phyloP scores from a whole-genome alignment of 2,797 vertebrate genomes.

The Danio choprae region DNA sequence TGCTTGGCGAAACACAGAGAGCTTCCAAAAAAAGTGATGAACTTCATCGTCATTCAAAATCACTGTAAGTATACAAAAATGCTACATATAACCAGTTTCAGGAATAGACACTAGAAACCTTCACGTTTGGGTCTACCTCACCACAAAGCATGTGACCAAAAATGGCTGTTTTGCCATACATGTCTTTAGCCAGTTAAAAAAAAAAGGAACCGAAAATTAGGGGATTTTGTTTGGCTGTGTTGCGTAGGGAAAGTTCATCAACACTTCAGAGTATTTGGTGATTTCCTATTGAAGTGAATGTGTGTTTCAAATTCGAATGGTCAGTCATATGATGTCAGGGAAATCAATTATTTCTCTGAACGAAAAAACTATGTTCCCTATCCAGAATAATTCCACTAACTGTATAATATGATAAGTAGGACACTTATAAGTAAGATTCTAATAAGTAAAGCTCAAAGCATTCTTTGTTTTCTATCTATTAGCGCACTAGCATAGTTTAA shows the following conservation, averaged over 20 bases:
- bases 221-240: slow-evolving; percentile 57
- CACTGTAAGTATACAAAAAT: slow-evolving; percentile 68
- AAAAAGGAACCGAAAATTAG: slow-evolving; percentile 57
- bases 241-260: slow-evolving; percentile 58
- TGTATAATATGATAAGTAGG: neutral
- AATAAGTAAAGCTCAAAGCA: neutral
- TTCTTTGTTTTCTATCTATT: no score
- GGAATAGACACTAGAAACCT: neutral
- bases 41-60: slow-evolving; percentile 64
- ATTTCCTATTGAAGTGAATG: slow-evolving; percentile 52
- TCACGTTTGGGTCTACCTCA: neutral
- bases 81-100: neutral
- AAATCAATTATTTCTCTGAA: slow-evolving; percentile 35
- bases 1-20: slow-evolving; percentile 71
- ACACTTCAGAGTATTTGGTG: slow-evolving; percentile 23
- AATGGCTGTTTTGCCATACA: slow-evolving; percentile 9
- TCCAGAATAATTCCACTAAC: neutral
- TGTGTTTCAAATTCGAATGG: slow-evolving; percentile 45
- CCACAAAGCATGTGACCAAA: slow-evolving; percentile 25
- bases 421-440: neutral
- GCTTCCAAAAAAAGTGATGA: slow-evolving; percentile 52
- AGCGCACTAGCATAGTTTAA: no score
- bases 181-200: slow-evolving; percentile 38
- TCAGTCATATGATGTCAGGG: slow-evolving; percentile 50
- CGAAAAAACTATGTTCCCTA: neutral